These are phyloP conservation scores for Zaprionus nigranus DNA, from an alignment of 1,140 invertebrate species.

Conservation along the genomic window DNA sequence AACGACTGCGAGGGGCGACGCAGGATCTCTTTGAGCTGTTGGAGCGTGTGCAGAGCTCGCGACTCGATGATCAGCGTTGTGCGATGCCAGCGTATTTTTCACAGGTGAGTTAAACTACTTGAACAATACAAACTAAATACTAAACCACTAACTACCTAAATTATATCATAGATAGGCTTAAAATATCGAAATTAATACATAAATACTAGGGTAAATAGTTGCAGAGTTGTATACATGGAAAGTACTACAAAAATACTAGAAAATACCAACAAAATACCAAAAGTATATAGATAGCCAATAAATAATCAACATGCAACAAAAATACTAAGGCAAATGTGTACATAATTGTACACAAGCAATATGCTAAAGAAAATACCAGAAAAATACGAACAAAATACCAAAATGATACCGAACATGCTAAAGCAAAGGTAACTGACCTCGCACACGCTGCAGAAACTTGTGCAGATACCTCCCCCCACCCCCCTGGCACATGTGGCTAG, in stretches of 20 bases:
- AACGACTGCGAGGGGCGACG: constrained; percentile 88
- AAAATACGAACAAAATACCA: background rate
- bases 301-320: background rate
- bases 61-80: constrained; percentile 97
- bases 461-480: background rate
- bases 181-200: no score
- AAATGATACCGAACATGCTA: background rate
- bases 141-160: background rate
- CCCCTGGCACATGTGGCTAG: background rate
- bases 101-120: constrained; percentile 87
- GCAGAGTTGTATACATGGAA: no score
- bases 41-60: constrained; percentile 95
- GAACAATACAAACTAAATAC: background rate
- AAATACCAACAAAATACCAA: background rate
- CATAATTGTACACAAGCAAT: no score
- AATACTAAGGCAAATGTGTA: background rate
- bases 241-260: background rate
- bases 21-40: constrained; percentile 95
- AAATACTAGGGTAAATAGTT: no score
- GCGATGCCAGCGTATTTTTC: constrained; percentile 94
- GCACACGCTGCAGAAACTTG: constrained; percentile 9
- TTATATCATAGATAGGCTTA: no score
- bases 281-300: background rate
- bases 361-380: background rate
- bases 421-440: constrained; percentile 13